Evolutionary conservation across 2,797 vertebrate genomes (phyloP), one percentile per base, ranked within the genome.

Genomic region (Galagoides demidoff): DNA sequence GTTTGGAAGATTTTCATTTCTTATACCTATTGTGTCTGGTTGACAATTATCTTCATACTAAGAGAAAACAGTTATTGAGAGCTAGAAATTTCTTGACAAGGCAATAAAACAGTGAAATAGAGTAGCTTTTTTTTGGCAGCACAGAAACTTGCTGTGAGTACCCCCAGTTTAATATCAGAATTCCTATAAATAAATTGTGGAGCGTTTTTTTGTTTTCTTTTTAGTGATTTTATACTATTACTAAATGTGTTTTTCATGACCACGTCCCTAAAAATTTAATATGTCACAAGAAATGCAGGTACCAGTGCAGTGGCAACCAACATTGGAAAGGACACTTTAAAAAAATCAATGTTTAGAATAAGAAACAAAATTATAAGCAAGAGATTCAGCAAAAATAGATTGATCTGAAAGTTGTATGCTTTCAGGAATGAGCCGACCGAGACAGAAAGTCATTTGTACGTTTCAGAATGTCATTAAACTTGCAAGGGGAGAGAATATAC

Each of bases 21-120:
- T 77, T 95, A 87, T 22, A 37, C 16, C 31, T 57, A 77, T 66
- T 39, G 29, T 39, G 49, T 83, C 45, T 95, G 74, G 83, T 39
- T 85, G 68, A 94, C n/a, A 66, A 85, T 89, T 12, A 83, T 92
- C 52, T 90, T 88, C 34, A 37, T 70, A 90, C 3, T 66, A 57
- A 92, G 37, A 43, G 39, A 7, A 90, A 90, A 93, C 11, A 22
- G 16, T 17, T 76, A 52, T 2, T 74, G 45, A 37, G 22, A 81
- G 89, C 14, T n/a, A 34, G 89, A 93, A 39, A 76, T 71, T 81
- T 83, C 43, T 61, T 79, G 61, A 52, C 25, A 85, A 85, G 13
- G 10, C 22, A 66, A 79, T 94, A 81, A 96, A 93, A 94, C 14
- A 49, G 55, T 95, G 84, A 96, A 90, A 85, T 8, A 77, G 57